phyloP scores from a whole-genome alignment of 53 echinoderm and acorn worm genomes.

The Antedon mediterranea region DNA sequence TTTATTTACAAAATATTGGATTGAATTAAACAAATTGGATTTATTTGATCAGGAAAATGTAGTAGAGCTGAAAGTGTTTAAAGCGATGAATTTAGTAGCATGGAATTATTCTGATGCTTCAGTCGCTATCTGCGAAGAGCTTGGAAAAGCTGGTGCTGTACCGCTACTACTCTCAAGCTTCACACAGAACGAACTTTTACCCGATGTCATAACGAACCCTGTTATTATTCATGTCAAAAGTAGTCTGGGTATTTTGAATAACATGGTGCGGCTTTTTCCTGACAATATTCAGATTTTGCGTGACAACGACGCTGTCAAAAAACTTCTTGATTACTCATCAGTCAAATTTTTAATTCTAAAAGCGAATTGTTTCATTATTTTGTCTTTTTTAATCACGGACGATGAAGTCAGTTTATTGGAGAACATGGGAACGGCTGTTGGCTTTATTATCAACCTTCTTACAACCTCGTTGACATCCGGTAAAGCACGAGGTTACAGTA shows the following conservation, averaged over 20 bases:
- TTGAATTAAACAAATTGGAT: not conserved
- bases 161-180: not conserved
- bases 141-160: not conserved
- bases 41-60: not conserved
- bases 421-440: not conserved
- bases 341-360: constrained; percentile 53
- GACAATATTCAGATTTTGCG: constrained; percentile 29
- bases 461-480: not conserved
- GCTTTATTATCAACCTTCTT: not conserved
- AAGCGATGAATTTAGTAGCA: not conserved
- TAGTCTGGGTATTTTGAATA: constrained; percentile 55
- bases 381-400: constrained; percentile 67
- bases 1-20: not conserved
- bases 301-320: constrained; percentile 25
- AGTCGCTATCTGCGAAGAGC: not conserved
- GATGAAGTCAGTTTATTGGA: constrained; percentile 19
- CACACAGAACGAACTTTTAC: not conserved
- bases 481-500: not conserved
- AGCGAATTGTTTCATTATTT: constrained; percentile 39
- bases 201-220: not conserved
- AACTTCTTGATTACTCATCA: constrained; percentile 17
- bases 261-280: constrained; percentile 32
- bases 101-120: not conserved
- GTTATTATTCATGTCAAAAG: constrained; percentile 32
- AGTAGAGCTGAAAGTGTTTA: not conserved